Base-by-base conservation (phyloP, 2,888 invertebrate genomes). In the Cerceris ruficornis region DNA sequence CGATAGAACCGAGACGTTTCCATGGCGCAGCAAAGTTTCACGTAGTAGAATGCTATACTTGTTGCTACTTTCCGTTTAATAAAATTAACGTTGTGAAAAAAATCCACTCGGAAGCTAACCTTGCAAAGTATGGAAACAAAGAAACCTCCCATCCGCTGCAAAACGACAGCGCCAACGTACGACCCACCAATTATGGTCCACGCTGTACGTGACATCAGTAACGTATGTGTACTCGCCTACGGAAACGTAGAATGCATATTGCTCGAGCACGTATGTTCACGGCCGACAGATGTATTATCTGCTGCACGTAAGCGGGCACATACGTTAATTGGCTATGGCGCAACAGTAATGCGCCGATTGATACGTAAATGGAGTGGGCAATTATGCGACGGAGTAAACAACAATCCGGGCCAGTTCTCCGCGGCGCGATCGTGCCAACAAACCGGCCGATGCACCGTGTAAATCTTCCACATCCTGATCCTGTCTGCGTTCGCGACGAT, bases 331-430 rank as follows among this genome's bases (percentile, higher is more conserved):
- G 81, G 79, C 60, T 71, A 74, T 78, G 78, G 81, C 68, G 77
- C 77, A 84, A 83, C 77, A 75, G 82, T 84, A 84, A 86, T 83
- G 78, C 83, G 70, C 72, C 83, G 85, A 86, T 86, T 86, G 86
- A 86, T 86, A 87, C 85, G 83, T 86, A 86, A 86, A 86, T 85
- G 82, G 87, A 85, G 85, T 77, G 78, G 78, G 77, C 84, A 86
- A 86, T 86, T 86, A 82, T 86, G 78, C 83, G 77, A 80, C 52
- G 75, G 78, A 59, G 85, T 85, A 85, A 87, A 86, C 87, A 86
- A 85, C 81, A 77, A 82, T 79, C 75, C 65, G 50, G 46, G 7
- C 49, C 61, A 50, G 66, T 69, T 62, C 69, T 64, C 64, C 65
- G 60, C 64, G 72, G 17, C 66, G 52, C 77, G 77, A 67, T 74